Percentiles rank a stretch among this genome's conserved stretches.
These are phyloP conservation scores for Drosophila bipectinata DNA, from an alignment of 1,140 invertebrate genomes.

Conservation along the genomic window DNA sequence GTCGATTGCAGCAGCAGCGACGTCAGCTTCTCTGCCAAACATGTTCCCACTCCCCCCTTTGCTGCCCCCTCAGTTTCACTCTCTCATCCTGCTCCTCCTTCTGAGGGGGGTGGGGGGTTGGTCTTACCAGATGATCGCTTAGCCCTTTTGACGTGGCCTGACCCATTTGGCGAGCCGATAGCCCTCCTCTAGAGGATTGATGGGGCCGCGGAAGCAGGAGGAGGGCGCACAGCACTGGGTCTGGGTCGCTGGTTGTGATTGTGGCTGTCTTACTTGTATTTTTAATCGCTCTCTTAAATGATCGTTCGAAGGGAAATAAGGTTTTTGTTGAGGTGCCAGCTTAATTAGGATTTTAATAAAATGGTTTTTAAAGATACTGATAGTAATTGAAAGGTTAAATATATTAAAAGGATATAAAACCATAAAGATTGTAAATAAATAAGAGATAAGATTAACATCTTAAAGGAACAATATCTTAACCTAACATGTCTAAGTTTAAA, in stretches of 20 bases:
- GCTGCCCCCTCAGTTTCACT: neutral
- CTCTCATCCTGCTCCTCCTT: neutral
- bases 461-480: no score
- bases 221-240: conserved; percentile 61
- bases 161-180: conserved; percentile 71
- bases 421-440: no score
- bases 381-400: no score
- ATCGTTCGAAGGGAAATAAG: conserved; percentile 43
- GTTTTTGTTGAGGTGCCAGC: conserved; percentile 19
- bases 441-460: no score
- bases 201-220: conserved; percentile 14
- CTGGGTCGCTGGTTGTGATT: conserved; percentile 61
- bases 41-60: conserved; percentile 1
- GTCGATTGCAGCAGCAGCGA: conserved; percentile 62
- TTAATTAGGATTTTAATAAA: conserved; percentile 1
- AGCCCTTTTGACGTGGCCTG: conserved; percentile 77
- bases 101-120: neutral
- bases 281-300: conserved; percentile 43
- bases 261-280: conserved; percentile 40
- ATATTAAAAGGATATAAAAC: no score
- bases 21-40: conserved; percentile 36
- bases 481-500: no score
- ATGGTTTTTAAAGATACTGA: no score
- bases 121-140: conserved; percentile 58
- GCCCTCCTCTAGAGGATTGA: conserved; percentile 33